These are phyloP conservation scores for Eupelmus urozonus DNA, from an alignment of 2,888 invertebrate genomes.

Conservation along the genomic window DNA sequence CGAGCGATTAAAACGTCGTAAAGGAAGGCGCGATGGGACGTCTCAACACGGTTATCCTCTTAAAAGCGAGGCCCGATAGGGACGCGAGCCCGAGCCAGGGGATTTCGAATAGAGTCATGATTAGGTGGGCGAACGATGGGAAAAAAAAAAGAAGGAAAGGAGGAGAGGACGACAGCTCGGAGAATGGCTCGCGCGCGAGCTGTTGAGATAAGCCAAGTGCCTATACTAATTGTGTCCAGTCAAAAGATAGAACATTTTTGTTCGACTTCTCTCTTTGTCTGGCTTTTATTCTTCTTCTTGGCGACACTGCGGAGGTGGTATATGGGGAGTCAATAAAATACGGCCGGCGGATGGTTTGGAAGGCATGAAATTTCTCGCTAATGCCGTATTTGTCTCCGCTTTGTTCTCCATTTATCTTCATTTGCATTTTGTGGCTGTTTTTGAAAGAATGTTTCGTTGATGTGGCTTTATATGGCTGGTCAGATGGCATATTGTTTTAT, in stretches of 20 bases:
- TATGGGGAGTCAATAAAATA: conserved; percentile 39
- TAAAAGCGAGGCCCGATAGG: conserved; percentile 74
- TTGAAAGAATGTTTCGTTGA: too few species aligned
- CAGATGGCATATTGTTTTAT: too few species aligned
- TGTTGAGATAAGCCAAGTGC: conserved; percentile 64
- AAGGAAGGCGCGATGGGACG: conserved; percentile 66
- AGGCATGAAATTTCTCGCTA: conserved; percentile 15
- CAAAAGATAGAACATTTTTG: conserved; percentile 57
- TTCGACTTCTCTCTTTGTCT: conserved; percentile 14
- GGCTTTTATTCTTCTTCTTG: conserved; percentile 3
- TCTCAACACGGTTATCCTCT: conserved; percentile 77
- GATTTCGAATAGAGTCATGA: conserved; percentile 76
- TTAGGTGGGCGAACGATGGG: conserved; percentile 66
- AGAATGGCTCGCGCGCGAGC: conserved; percentile 49
- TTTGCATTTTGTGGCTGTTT: conserved; percentile 25
- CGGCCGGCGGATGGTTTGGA: conserved; percentile 1
- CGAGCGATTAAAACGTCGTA: conserved; percentile 74
- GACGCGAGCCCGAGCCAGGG: conserved; percentile 60
- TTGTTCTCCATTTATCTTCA: conserved; percentile 49
- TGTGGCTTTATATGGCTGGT: too few species aligned
- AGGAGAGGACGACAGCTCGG: conserved; percentile 2
- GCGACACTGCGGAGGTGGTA: too few species aligned
- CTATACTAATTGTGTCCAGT: conserved; percentile 62
- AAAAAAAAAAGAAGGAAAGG: conserved; percentile 25
- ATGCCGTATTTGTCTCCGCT: conserved; percentile 47